These are phyloP conservation scores for Papilio gigon DNA, from an alignment of 2,888 invertebrate species.

Conservation along the genomic window DNA sequence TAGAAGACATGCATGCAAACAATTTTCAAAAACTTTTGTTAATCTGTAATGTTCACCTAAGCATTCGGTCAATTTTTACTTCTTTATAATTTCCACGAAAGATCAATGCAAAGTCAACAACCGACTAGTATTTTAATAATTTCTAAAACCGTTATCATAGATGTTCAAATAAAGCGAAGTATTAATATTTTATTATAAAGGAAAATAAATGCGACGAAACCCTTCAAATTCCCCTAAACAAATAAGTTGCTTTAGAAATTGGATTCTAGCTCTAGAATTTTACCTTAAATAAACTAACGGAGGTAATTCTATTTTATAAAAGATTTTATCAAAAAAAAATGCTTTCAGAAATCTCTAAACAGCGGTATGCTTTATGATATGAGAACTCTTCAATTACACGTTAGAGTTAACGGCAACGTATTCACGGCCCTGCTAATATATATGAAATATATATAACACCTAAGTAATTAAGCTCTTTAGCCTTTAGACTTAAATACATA, in stretches of 20 bases:
- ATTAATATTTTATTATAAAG: not conserved
- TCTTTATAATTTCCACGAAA: not conserved
- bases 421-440: not conserved
- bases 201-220: not conserved
- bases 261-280: not conserved
- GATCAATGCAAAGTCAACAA: not conserved
- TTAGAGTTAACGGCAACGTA: not conserved
- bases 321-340: conserved; percentile 9
- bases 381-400: not conserved
- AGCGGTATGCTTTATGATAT: conserved; percentile 2
- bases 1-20: too few relatives aligned
- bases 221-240: not conserved
- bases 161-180: not conserved
- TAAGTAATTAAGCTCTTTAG: not conserved
- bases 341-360: not conserved
- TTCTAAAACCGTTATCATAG: not conserved
- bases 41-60: too few relatives aligned
- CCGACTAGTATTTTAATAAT: too few relatives aligned
- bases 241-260: conserved; percentile 9
- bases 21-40: too few relatives aligned
- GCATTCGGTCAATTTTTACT: too few relatives aligned
- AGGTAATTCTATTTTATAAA: conserved; percentile 12
- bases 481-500: not conserved
- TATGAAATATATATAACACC: not conserved
- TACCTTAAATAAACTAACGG: not conserved